Evolutionary conservation across 2,888 invertebrate species (phyloP), one percentile per base, ranked within the genome.

Genomic region (Zygaena filipendulae): DNA sequence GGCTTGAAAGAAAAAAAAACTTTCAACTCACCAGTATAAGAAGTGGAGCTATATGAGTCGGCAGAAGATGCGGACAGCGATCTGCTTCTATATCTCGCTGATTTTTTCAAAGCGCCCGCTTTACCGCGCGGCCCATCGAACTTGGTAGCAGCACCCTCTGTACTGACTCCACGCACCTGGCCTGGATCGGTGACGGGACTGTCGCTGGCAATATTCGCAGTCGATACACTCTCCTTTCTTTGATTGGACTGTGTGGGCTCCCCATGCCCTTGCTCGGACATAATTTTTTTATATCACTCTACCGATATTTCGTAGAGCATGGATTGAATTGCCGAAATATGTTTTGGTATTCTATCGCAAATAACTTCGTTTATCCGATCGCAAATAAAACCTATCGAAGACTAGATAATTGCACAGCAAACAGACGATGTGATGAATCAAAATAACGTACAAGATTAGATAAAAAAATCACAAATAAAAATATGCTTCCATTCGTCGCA

Each of bases 51-150:
- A 75, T 95, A 96, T 11, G 95, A 95, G 68, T 96, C 96, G 29
- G 94, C 94, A 19, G 96, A 96, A 4, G 95, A 95, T 3, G 95
- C 95, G 7, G 96, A 96, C 12, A 95, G 80, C 0, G 95, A 95
- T 37, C 96, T 85, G 59, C 94, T 95, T 29, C 95, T 82, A 59
- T 95, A 93, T 28, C 95, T 84, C 45, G 90, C 92, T 9, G 92
- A 88, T 63, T 93, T 92, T 80, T 94, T 92, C 59, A 92, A 64
- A 6, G 92, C 92, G 38, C 92, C 88, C 3, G 91, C 88, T 50
- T 81, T 81, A 33, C 57, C 72, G 35, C 79, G 59, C 35, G 58
- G 74, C 0, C 72, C 75, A 6, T 77, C 79, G 33, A 79, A 79
- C 40, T 77, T 77, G 6, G 57, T 62, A 3, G 79, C 71, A 29